Percentiles rank a stretch among this genome's conserved stretches.
phyloP scores from a whole-genome alignment of 2,797 vertebrate genomes.

The Ataeniobius toweri region DNA sequence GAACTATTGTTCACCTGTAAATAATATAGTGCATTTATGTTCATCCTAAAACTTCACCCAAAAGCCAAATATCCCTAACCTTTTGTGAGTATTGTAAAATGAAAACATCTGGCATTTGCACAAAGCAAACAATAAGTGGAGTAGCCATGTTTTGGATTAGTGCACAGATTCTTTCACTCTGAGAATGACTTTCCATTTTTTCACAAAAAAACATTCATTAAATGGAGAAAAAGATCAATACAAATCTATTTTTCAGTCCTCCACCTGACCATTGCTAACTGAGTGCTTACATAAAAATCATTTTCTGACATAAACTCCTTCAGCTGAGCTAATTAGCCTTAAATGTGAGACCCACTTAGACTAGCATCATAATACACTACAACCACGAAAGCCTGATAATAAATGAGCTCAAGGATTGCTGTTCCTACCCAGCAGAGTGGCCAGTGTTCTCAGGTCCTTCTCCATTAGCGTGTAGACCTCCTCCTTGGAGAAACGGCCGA shows the following conservation, averaged over 20 bases:
- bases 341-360: too few relatives aligned
- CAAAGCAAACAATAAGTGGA: slow-evolving; percentile 8
- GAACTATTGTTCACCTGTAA: too few relatives aligned
- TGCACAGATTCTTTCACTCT: slow-evolving; percentile 27
- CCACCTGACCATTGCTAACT: slow-evolving; percentile 12
- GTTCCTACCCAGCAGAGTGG: slow-evolving; percentile 88
- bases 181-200: slow-evolving; percentile 38
- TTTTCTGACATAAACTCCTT: too few relatives aligned
- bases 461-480: slow-evolving; percentile 96
- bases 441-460: slow-evolving; percentile 96
- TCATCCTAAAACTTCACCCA: too few relatives aligned
- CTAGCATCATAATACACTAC: too few relatives aligned
- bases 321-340: too few relatives aligned
- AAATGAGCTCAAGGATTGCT: too few relatives aligned
- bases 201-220: slow-evolving; percentile 1
- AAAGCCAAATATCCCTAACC: too few relatives aligned
- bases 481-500: slow-evolving; percentile 94
- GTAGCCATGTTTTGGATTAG: not conserved
- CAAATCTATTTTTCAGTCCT: slow-evolving; percentile 37
- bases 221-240: slow-evolving; percentile 66
- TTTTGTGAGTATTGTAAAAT: not conserved
- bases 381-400: not conserved
- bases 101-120: slow-evolving; percentile 5
- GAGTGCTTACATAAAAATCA: too few relatives aligned
- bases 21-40: too few relatives aligned